Percentiles rank a stretch among this genome's conserved stretches.
These are phyloP conservation scores for Penelope pileata DNA, from an alignment of 2,113 vertebrate genomes.

Conservation along the genomic window DNA sequence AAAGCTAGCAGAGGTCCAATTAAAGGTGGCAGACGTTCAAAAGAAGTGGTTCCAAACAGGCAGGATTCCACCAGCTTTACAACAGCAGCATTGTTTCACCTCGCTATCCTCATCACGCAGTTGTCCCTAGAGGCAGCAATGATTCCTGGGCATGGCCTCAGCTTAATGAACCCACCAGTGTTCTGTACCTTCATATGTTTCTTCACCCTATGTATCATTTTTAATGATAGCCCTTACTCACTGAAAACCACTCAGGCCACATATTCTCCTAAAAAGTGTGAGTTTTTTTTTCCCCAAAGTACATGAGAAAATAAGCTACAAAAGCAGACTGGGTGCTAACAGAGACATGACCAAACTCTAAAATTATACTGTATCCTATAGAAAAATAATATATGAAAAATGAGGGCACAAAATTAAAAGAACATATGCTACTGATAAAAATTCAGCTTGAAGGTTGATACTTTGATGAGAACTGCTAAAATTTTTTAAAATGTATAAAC, in stretches of 20 bases:
- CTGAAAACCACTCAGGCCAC: not conserved
- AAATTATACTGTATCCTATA: not conserved
- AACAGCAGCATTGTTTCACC: not conserved
- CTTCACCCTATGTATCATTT: not conserved
- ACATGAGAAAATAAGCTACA: not conserved
- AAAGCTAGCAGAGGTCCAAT: not conserved
- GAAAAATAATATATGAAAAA: not conserved
- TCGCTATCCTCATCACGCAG: not conserved
- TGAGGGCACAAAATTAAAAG: not conserved
- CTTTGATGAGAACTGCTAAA: not conserved
- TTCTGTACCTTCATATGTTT: not conserved
- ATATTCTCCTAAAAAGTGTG: not conserved
- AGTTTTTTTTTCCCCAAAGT: not conserved
- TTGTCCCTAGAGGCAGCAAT: not conserved
- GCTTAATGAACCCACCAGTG: not conserved
- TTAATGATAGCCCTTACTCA: slow-evolving; percentile 1
- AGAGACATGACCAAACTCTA: not conserved
- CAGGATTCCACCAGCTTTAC: not conserved
- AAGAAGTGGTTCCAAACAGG: not conserved
- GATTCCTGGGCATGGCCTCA: not conserved
- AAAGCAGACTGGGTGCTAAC: not conserved
- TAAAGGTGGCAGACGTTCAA: not conserved
- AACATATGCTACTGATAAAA: not conserved
- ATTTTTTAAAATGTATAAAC: not conserved
- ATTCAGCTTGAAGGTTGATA: not conserved